phyloP scores from a whole-genome alignment of 2,797 vertebrate species.

The Chanos chanos region DNA sequence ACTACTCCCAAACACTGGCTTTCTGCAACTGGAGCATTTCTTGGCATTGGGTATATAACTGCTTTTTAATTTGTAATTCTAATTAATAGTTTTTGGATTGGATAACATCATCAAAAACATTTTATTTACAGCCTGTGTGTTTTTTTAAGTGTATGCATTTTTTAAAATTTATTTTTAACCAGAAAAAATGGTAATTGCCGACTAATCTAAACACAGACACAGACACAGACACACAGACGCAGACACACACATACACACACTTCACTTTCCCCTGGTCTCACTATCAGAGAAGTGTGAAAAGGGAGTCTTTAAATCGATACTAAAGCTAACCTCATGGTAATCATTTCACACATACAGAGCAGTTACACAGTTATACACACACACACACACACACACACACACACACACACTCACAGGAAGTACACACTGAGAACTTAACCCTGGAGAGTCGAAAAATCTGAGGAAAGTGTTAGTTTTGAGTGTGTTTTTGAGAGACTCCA shows the following conservation, averaged over 20 bases:
- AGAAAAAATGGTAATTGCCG: too few relatives aligned
- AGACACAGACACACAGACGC: slow-evolving; percentile 2
- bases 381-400: neutral
- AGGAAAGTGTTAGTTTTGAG: neutral
- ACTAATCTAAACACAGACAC: too few relatives aligned
- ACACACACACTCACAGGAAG: neutral
- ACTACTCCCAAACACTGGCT: too few relatives aligned
- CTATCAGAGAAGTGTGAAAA: slow-evolving; percentile 36
- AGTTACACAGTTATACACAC: neutral
- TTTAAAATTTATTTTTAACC: too few relatives aligned
- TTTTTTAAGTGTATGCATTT: too few relatives aligned
- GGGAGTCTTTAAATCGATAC: slow-evolving; percentile 41
- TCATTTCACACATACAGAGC: neutral
- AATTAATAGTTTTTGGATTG: too few relatives aligned
- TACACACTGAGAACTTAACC: slow-evolving; percentile 6
- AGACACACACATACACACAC: neutral
- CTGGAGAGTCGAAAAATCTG: neutral
- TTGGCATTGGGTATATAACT: too few relatives aligned
- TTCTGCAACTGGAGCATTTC: too few relatives aligned
- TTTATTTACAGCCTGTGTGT: too few relatives aligned
- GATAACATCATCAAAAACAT: too few relatives aligned
- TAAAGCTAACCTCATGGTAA: slow-evolving; percentile 38
- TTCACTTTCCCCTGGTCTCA: neutral
- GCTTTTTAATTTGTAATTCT: too few relatives aligned
- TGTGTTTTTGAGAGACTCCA: neutral